Evolutionary conservation across 1,140 invertebrate species (phyloP).

Genomic region (Lepeophtheirus salmonis): DNA sequence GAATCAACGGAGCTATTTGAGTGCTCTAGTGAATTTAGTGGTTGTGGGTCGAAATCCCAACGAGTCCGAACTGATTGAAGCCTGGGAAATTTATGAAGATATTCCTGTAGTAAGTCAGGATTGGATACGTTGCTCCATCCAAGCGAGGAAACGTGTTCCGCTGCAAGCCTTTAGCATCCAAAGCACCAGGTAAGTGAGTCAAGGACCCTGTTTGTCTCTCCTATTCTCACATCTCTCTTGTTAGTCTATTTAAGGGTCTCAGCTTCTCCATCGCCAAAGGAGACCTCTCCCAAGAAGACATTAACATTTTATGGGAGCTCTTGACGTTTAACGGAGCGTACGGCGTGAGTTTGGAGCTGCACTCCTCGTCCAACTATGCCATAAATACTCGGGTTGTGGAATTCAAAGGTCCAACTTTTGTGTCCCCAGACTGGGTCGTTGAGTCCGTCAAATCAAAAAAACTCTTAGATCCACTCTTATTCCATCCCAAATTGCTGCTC

Average conservation of each 20-base stretch:
- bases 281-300: neutral
- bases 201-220: neutral
- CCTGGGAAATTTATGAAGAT: constrained; percentile 8
- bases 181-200: neutral
- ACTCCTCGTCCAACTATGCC: neutral
- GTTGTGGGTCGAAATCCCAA: neutral
- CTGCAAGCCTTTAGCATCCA: neutral
- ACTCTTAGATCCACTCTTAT: neutral
- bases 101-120: neutral
- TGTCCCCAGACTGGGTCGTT: constrained; percentile 10
- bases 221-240: neutral
- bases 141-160: neutral
- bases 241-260: neutral
- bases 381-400: neutral
- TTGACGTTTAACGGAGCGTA: neutral
- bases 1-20: neutral
- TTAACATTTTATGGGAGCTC: neutral
- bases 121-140: neutral
- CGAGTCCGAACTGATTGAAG: neutral
- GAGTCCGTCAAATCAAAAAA: neutral
- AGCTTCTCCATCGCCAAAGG: neutral
- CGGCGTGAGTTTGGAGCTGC: neutral
- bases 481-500: constrained; percentile 8
- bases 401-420: neutral
- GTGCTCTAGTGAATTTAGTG: neutral